Conservation (phyloP, 2,888 invertebrate genomes). For the Nomada hirtipes region DNA sequence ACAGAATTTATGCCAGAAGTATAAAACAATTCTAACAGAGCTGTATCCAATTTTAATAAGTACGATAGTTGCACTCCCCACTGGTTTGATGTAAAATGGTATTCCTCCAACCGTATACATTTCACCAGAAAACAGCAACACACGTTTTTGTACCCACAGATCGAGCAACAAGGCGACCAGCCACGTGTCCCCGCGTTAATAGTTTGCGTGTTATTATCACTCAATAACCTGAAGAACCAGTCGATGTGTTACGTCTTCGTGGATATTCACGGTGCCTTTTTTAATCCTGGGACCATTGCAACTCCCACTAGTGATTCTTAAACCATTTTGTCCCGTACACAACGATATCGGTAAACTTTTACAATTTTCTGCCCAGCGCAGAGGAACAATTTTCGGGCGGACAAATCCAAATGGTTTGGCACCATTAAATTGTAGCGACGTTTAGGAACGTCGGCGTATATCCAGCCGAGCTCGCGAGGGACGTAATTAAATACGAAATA, state of each 20-base stretch:
- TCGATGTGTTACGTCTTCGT: slow-evolving; percentile 71
- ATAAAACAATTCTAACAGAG: too few species aligned
- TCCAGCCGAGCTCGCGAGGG: slow-evolving; percentile 38
- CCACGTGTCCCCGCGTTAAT: slow-evolving; percentile 52
- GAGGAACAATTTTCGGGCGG: slow-evolving; percentile 10
- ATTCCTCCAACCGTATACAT: background rate
- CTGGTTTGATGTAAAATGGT: too few species aligned
- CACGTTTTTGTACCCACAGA: slow-evolving; percentile 20
- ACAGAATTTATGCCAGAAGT: too few species aligned
- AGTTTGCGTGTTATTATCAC: slow-evolving; percentile 78
- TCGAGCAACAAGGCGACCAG: slow-evolving; percentile 41
- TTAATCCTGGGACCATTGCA: too few species aligned
- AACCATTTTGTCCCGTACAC: background rate
- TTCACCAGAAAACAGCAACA: slow-evolving; percentile 21
- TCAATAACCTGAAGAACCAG: background rate
- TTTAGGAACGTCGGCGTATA: slow-evolving; percentile 48
- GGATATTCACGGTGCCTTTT: too few species aligned
- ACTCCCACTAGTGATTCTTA: background rate
- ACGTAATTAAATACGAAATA: slow-evolving; percentile 66
- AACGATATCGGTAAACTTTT: background rate
- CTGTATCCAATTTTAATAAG: too few species aligned
- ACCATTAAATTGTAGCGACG: slow-evolving; percentile 73
- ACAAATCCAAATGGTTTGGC: slow-evolving; percentile 34
- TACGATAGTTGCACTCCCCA: too few species aligned
- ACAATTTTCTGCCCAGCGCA: background rate